Conservation (phyloP, 2,113 vertebrate species). For the Ursus arctos region DNA sequence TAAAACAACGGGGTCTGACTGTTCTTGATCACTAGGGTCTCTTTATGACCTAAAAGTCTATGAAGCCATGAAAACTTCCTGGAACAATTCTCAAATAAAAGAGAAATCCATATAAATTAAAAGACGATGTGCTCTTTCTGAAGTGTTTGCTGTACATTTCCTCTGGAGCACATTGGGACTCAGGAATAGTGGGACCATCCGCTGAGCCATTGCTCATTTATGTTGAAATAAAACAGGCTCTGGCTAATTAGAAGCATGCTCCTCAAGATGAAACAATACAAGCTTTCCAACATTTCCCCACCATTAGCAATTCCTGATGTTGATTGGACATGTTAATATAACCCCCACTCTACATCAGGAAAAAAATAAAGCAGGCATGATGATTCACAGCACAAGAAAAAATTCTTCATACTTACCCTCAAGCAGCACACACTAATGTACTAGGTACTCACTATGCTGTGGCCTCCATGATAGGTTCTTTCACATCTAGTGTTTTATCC, state of each 20-base stretch:
- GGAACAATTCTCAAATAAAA: conserved; percentile 65
- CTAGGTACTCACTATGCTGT: not conserved
- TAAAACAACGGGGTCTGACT: conserved; percentile 12
- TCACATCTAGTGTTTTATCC: not conserved
- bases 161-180: conserved; percentile 78
- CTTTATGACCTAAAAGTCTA: conserved; percentile 13
- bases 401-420: not conserved
- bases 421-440: not conserved
- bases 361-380: not conserved
- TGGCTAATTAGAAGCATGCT: conserved; percentile 85
- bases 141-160: conserved; percentile 85
- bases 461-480: not conserved
- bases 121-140: conserved; percentile 42
- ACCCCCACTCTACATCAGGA: not conserved
- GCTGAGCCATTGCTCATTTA: conserved; percentile 85
- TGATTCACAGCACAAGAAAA: not conserved
- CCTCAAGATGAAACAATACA: conserved; percentile 78
- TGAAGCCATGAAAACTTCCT: conserved; percentile 46
- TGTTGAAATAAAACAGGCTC: conserved; percentile 80
- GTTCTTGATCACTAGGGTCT: not conserved
- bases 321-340: conserved; percentile 48
- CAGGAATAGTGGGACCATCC: conserved; percentile 81
- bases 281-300: conserved; percentile 68
- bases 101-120: conserved; percentile 50
- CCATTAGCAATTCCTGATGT: conserved; percentile 71